A percentile compares a stretch with the other conserved stretches of the same genome.
These are phyloP conservation scores for Acanthurus lineatus DNA, from an alignment of 2,797 vertebrate species.

Conservation along the genomic window DNA sequence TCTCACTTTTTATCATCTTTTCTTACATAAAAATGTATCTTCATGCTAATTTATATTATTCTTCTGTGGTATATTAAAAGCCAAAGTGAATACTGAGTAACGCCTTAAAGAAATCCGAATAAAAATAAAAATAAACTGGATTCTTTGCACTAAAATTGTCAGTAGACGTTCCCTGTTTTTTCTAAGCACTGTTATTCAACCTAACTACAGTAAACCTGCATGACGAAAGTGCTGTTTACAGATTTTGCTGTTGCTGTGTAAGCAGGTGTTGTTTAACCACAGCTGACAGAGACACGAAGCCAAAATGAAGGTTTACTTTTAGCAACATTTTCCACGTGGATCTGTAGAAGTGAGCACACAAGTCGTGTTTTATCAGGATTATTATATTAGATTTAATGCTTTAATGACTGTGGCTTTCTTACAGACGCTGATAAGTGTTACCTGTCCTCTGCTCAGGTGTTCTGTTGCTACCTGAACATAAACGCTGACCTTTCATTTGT, in stretches of 20 bases:
- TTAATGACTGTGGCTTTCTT: not conserved
- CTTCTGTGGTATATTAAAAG: not conserved
- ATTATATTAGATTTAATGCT: too few relatives aligned
- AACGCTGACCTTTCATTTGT: slow-evolving; percentile 47
- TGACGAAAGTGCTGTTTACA: slow-evolving; percentile 54
- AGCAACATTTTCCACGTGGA: not conserved
- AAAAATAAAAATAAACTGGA: not conserved
- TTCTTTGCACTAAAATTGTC: not conserved
- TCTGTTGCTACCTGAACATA: slow-evolving; percentile 13
- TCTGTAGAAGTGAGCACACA: not conserved
- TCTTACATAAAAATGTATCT: not conserved
- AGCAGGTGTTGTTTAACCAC: slow-evolving; percentile 41
- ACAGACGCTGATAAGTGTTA: not conserved
- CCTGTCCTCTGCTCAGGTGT: slow-evolving; percentile 2
- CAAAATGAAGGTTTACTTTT: not conserved
- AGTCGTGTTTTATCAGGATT: not conserved
- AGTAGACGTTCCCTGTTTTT: not conserved
- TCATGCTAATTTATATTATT: not conserved
- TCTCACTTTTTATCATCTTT: not conserved
- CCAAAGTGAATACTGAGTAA: not conserved
- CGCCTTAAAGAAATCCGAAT: not conserved
- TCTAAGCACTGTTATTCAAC: not conserved
- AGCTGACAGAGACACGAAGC: not conserved
- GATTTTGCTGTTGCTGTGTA: slow-evolving; percentile 38
- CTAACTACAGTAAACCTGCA: slow-evolving; percentile 5